Base-by-base conservation (phyloP, 1,140 invertebrate species). In the Acromyrmex echinatior region DNA sequence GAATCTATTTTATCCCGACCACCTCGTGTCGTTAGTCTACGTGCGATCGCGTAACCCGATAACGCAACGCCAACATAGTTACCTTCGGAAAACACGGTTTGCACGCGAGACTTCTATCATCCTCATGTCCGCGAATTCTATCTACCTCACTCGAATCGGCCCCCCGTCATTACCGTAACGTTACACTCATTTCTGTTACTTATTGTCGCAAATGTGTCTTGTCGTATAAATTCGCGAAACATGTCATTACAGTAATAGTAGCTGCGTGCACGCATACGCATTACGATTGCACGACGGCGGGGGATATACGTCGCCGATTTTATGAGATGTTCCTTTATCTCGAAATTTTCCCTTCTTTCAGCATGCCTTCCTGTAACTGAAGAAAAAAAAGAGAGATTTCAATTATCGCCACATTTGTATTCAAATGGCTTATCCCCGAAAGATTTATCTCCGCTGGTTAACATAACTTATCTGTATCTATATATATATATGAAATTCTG, bases 11-110 rank as follows among this genome's bases (percentile, higher is more conserved):
- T 39, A 76, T 88, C 56, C 87, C 85, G 71, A 81, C 21, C 53
- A 84, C 71, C 71, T 89, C 73, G 88, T 76, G 91, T 93, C 87
- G 92, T 93, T 93, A 92, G 88, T 73, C 86, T 62, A 76, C 70
- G 73, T 68, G 78, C 86, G 89, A 90, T 90, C 89, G 86, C 89
- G 25, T 62, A 71, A 63, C 4, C 56, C 65, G 89, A 90, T 90
- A 90, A 65, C 73, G 70, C 62, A 60, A 76, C 28, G 39, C 79
- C 25, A 45, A 78, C 76, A 49, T 87, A 70, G 39, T 85, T 87
- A 62, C 81, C 86, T 86, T 88, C 73, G 79, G 87, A 88, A 88
- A 88, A 66, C 25, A 82, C 39, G 16, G 31, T 58, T 39, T 58
- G 86, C 89, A 91, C 73, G 88, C 88, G 84, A 89, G 68, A 31